Evolutionary conservation across 1,140 invertebrate genomes (phyloP).

Genomic region (Notospermus geniculatus): DNA sequence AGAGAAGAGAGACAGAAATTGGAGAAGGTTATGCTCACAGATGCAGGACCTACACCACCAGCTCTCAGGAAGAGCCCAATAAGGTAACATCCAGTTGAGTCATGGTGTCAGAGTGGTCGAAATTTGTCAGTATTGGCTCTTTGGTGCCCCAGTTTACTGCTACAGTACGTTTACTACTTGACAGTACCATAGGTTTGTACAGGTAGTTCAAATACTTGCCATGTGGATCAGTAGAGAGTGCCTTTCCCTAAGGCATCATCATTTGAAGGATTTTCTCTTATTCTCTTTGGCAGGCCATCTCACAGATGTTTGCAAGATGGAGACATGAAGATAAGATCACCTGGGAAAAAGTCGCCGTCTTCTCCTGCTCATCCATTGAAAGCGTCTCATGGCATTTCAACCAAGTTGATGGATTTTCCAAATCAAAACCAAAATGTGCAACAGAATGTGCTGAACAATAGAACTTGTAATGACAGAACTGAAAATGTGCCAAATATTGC

Average conservation of each 20-base stretch:
- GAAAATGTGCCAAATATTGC: constrained; percentile 4
- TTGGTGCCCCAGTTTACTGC: too few relatives aligned
- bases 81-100: too few relatives aligned
- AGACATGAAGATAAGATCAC: not conserved
- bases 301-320: not conserved
- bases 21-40: constrained; percentile 38
- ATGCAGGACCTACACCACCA: not conserved
- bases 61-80: constrained; percentile 3
- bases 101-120: too few relatives aligned
- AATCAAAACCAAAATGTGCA: constrained; percentile 19
- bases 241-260: too few relatives aligned
- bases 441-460: constrained; percentile 6
- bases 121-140: too few relatives aligned
- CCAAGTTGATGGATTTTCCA: constrained; percentile 18
- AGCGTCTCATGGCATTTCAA: constrained; percentile 1
- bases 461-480: not conserved
- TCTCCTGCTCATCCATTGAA: not conserved
- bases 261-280: not conserved
- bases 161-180: too few relatives aligned
- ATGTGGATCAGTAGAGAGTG: too few relatives aligned
- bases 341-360: too few relatives aligned
- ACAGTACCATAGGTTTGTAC: too few relatives aligned
- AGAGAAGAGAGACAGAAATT: constrained; percentile 36
- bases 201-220: too few relatives aligned
- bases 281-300: not conserved